These are phyloP conservation scores for Ladona fulva DNA, from an alignment of 1,140 invertebrate species.

Conservation along the genomic window DNA sequence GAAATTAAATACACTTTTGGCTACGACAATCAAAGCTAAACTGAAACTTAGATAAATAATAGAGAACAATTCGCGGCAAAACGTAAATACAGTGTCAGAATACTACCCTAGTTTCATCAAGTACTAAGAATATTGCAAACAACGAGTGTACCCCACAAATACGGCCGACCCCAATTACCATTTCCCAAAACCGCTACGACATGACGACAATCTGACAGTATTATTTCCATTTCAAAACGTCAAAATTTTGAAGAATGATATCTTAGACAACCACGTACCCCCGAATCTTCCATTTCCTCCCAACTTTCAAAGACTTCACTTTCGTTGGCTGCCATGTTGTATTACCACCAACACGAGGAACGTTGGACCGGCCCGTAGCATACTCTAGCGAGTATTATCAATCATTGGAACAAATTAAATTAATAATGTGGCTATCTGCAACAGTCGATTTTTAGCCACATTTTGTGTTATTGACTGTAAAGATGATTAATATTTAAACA, in stretches of 20 bases:
- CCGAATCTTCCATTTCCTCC: constrained; percentile 7
- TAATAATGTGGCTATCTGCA: background rate
- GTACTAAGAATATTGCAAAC: too few species aligned
- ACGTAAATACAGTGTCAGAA: too few species aligned
- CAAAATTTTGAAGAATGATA: background rate
- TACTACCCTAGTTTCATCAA: too few species aligned
- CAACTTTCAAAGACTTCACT: constrained; percentile 6
- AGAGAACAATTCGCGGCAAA: too few species aligned
- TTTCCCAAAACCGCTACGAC: too few species aligned
- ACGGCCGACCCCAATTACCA: too few species aligned
- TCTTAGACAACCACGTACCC: background rate
- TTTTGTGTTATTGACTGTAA: background rate
- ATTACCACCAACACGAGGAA: background rate
- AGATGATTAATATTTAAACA: background rate
- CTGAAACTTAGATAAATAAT: too few species aligned
- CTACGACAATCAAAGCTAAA: too few species aligned
- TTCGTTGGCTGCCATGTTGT: constrained; percentile 7
- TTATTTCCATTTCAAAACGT: too few species aligned
- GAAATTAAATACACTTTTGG: too few species aligned
- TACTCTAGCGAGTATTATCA: background rate
- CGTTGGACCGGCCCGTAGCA: background rate
- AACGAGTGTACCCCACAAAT: too few species aligned
- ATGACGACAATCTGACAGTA: too few species aligned
- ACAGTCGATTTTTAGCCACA: background rate
- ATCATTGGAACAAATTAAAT: background rate